These are phyloP conservation scores for Conopomorpha cramerella DNA, from an alignment of 1,140 invertebrate genomes.

Conservation along the genomic window DNA sequence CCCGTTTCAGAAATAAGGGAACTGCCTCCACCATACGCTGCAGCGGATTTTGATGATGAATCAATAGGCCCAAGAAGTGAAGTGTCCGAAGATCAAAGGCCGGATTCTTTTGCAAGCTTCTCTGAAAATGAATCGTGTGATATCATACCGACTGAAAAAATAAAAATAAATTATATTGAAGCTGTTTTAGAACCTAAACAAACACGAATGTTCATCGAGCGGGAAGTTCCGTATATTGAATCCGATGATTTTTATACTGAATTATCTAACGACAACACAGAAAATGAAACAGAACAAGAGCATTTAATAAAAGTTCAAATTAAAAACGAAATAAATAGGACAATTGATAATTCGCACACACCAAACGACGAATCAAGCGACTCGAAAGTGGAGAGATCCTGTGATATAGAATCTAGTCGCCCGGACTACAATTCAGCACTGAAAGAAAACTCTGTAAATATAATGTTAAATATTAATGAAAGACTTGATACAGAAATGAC, in stretches of 20 bases:
- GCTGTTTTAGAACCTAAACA: slow-evolving; percentile 40
- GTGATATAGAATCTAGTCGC: slow-evolving; percentile 39
- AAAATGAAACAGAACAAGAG: slow-evolving; percentile 48
- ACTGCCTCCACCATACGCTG: slow-evolving; percentile 48
- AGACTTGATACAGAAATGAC: slow-evolving; percentile 18
- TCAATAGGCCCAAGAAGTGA: slow-evolving; percentile 48
- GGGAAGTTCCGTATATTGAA: slow-evolving; percentile 44
- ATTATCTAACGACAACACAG: slow-evolving; percentile 35
- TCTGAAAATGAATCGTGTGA: slow-evolving; percentile 50
- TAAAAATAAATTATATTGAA: slow-evolving; percentile 30
- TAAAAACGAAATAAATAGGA: slow-evolving; percentile 57
- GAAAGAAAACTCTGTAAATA: slow-evolving; percentile 46
- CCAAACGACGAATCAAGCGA: slow-evolving; percentile 17
- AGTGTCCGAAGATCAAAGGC: slow-evolving; percentile 43
- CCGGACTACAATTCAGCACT: slow-evolving; percentile 34
- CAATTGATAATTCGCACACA: slow-evolving; percentile 21
- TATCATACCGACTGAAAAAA: slow-evolving; percentile 22
- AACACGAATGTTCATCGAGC: slow-evolving; percentile 44
- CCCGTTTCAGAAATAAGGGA: slow-evolving; percentile 57
- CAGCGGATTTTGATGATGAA: slow-evolving; percentile 48
- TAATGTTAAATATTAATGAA: slow-evolving; percentile 28
- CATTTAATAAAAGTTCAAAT: slow-evolving; percentile 49
- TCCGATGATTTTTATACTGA: slow-evolving; percentile 41
- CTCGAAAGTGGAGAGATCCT: slow-evolving; percentile 23
- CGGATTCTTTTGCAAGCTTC: slow-evolving; percentile 50